A percentile compares a stretch with the other conserved stretches of the same genome.
Evolutionary conservation across 1,140 invertebrate genomes (phyloP).

Genomic region (Drosophila sucinea): DNA sequence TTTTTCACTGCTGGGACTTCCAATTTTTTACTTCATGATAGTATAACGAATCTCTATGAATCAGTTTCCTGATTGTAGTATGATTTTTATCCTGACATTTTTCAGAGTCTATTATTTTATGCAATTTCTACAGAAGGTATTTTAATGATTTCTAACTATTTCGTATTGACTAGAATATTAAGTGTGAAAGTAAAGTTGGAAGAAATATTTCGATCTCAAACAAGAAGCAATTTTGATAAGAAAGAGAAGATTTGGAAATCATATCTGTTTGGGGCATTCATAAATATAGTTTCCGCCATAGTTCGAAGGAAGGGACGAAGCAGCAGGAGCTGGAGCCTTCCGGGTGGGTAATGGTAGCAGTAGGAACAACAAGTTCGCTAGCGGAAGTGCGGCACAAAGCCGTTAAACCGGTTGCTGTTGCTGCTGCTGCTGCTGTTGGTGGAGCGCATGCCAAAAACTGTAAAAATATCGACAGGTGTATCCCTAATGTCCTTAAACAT

Average conservation of each 20-base stretch:
- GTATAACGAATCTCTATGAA: too few relatives aligned
- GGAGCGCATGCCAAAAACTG: conserved; percentile 74
- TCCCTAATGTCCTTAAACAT: conserved; percentile 77
- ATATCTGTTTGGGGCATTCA: conserved; percentile 2
- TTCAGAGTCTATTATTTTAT: too few relatives aligned
- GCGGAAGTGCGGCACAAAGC: conserved; percentile 39
- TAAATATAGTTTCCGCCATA: neutral
- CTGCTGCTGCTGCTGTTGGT: conserved; percentile 18
- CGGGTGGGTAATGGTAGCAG: neutral
- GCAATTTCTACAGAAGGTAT: too few relatives aligned
- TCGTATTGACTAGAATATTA: too few relatives aligned
- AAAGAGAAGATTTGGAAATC: neutral
- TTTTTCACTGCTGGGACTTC: too few relatives aligned
- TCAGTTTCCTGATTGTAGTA: too few relatives aligned
- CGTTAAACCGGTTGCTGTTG: conserved; percentile 3
- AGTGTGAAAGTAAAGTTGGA: too few relatives aligned
- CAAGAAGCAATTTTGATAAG: too few relatives aligned
- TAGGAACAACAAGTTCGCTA: conserved; percentile 39
- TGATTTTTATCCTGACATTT: too few relatives aligned
- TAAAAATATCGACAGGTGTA: conserved; percentile 81
- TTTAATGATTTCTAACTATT: too few relatives aligned
- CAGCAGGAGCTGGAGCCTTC: neutral
- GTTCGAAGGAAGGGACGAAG: neutral
- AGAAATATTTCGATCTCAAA: too few relatives aligned
- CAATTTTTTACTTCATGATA: too few relatives aligned